phyloP scores from a whole-genome alignment of 2,888 invertebrate genomes.

The Rotaria socialis region DNA sequence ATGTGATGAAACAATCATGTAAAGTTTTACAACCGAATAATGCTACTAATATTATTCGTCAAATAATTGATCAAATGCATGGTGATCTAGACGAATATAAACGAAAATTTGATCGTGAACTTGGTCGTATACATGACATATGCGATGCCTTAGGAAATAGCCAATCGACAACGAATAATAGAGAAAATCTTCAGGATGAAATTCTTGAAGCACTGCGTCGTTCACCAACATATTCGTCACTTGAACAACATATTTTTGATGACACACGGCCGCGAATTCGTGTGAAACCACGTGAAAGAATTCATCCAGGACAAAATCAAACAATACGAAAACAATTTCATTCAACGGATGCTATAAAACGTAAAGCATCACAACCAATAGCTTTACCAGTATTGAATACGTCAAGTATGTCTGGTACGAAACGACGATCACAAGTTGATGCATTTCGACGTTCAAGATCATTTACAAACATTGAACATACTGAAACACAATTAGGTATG shows the following conservation, averaged over 20 bases:
- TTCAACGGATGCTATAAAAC: neutral
- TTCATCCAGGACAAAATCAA: neutral
- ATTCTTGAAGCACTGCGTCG: conserved; percentile 1
- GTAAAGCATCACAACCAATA: neutral
- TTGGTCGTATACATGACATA: conserved; percentile 4
- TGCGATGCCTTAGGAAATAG: neutral
- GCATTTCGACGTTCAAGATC: conserved; percentile 7
- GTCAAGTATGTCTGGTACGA: neutral
- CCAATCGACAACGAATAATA: neutral
- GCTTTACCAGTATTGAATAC: neutral
- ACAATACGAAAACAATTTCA: neutral
- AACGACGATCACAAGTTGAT: neutral
- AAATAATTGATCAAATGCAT: neutral
- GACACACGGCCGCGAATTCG: neutral
- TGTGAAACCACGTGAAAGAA: neutral
- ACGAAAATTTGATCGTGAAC: neutral
- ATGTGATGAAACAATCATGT: neutral
- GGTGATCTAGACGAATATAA: neutral
- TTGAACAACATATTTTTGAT: neutral
- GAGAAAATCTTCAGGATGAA: neutral
- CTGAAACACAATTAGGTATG: conserved; percentile 15
- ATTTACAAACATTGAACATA: neutral
- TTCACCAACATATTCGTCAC: conserved; percentile 6
- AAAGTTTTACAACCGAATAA: neutral
- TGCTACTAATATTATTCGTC: neutral